These are phyloP conservation scores for Papilio helenus DNA, from an alignment of 1,140 invertebrate species.

Conservation along the genomic window DNA sequence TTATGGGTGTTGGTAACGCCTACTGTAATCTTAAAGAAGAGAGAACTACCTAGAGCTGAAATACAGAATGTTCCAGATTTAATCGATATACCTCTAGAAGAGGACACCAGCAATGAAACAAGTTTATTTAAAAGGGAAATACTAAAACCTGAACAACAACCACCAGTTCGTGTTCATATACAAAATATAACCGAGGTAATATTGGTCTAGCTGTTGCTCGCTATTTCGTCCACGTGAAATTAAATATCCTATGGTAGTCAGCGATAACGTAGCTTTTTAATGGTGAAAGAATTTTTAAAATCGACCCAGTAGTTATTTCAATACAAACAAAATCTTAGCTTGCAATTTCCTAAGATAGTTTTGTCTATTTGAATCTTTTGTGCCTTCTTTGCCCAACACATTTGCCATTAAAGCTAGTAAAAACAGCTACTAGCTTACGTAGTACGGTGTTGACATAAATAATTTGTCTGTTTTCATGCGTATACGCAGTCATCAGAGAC, in stretches of 20 bases:
- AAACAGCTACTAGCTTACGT: no score
- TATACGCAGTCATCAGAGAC: slow-evolving; percentile 64
- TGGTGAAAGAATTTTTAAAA: no score
- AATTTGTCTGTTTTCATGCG: background rate
- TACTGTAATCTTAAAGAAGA: slow-evolving; percentile 63
- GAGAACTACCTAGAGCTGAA: slow-evolving; percentile 57
- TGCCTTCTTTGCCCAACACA: no score
- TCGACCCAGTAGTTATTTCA: no score
- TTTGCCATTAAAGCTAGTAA: no score
- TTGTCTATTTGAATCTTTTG: no score
- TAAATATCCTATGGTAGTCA: no score
- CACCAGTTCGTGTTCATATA: slow-evolving; percentile 79
- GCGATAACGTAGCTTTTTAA: no score
- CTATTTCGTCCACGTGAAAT: no score
- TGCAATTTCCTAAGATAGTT: no score
- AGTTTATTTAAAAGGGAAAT: slow-evolving; percentile 77
- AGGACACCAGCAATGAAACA: slow-evolving; percentile 65
- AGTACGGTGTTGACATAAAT: background rate
- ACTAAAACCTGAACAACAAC: slow-evolving; percentile 76
- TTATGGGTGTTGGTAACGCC: slow-evolving; percentile 73
- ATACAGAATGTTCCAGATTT: slow-evolving; percentile 56
- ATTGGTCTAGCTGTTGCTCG: background rate
- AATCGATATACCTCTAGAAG: slow-evolving; percentile 73
- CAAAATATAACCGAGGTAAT: slow-evolving; percentile 81
- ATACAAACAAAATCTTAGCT: no score